Evolutionary conservation across 1,140 invertebrate species (phyloP).

Genomic region (Drosophila bocqueti): DNA sequence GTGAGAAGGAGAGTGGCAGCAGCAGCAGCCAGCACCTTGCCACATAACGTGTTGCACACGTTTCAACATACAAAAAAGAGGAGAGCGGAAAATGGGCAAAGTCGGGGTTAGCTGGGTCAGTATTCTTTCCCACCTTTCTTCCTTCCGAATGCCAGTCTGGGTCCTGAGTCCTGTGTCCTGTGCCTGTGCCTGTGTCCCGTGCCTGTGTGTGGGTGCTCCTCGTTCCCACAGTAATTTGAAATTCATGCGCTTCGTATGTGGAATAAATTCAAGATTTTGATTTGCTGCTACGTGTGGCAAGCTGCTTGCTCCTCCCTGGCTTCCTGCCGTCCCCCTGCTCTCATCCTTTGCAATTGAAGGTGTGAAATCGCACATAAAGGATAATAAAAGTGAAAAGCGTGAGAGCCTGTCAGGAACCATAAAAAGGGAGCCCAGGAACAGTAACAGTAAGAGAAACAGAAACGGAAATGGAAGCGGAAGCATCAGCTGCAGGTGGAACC

Average conservation of each 20-base stretch:
- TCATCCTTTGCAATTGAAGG: constrained; percentile 68
- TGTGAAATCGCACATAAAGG: constrained; percentile 81
- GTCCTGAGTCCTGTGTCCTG: no score
- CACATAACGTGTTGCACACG: constrained; percentile 77
- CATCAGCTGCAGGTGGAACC: constrained; percentile 25
- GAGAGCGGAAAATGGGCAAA: neutral
- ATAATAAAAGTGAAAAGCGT: constrained; percentile 80
- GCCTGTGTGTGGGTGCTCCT: constrained; percentile 9
- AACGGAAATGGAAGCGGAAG: constrained; percentile 1
- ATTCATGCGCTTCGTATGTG: constrained; percentile 84
- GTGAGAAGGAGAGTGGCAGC: constrained; percentile 13
- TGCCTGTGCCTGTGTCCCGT: no score
- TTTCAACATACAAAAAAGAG: constrained; percentile 29
- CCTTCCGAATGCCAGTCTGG: neutral
- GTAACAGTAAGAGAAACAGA: constrained; percentile 2
- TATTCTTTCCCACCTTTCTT: constrained; percentile 33
- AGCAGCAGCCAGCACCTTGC: constrained; percentile 22
- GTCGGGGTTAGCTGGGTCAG: constrained; percentile 27
- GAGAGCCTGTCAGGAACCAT: constrained; percentile 33
- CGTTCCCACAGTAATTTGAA: constrained; percentile 84
- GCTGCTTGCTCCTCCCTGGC: neutral
- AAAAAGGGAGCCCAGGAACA: constrained; percentile 10
- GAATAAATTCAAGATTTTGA: constrained; percentile 84
- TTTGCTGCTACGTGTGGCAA: constrained; percentile 80
- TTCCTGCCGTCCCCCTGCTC: neutral